A percentile compares a stretch with the other conserved stretches of the same genome.
Conservation (phyloP, 2,888 invertebrate genomes). For the Melanophora roralis region DNA sequence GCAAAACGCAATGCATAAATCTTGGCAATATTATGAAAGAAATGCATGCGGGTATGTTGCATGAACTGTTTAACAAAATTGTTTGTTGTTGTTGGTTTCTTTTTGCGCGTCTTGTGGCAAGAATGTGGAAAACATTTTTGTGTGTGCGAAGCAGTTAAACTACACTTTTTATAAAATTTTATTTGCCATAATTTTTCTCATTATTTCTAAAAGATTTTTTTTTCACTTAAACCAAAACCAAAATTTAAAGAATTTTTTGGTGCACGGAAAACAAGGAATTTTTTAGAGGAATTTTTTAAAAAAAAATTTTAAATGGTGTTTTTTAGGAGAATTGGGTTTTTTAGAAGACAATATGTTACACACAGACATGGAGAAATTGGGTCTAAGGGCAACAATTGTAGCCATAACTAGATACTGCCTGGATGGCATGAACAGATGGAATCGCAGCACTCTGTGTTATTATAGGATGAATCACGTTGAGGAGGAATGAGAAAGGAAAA, state of each 20-base stretch:
- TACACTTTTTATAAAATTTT: constrained; percentile 47
- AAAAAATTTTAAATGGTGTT: too few relatives aligned
- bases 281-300: constrained; percentile 19
- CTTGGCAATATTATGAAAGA: constrained; percentile 60
- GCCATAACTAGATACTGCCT: too few relatives aligned
- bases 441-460: too few relatives aligned
- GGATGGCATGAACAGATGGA: too few relatives aligned
- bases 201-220: constrained; percentile 26
- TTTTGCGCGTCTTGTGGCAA: background rate
- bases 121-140: background rate
- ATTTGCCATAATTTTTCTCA: constrained; percentile 30
- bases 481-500: too few relatives aligned
- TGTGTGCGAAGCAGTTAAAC: background rate
- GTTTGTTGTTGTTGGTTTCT: background rate
- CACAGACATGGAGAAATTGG: too few relatives aligned
- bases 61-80: constrained; percentile 27
- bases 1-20: constrained; percentile 59
- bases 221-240: constrained; percentile 5
- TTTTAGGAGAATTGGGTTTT: too few relatives aligned
- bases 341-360: too few relatives aligned
- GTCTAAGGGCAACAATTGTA: too few relatives aligned
- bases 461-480: too few relatives aligned
- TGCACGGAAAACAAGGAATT: constrained; percentile 29
- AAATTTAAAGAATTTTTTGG: constrained; percentile 4
- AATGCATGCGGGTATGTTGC: constrained; percentile 34